Evolutionary conservation across 1,140 invertebrate species (phyloP), one percentile per base, ranked within the genome.

Genomic region (Helicoverpa armigera): DNA sequence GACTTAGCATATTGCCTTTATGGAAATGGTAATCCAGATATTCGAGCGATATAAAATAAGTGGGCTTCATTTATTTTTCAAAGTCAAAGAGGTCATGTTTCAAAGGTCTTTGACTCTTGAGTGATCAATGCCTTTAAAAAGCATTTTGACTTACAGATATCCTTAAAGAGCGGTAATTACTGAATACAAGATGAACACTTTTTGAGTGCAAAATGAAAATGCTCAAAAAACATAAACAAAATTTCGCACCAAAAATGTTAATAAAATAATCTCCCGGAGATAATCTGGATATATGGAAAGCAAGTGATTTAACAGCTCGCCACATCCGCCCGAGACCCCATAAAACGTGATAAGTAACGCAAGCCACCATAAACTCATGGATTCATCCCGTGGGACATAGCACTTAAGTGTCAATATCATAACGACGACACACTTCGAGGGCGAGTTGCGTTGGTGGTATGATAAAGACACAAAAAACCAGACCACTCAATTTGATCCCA

Each of bases 371-470:
- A 90, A 90, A 91, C 87, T 88, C 87, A 82, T 87, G 88, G 84
- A 84, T 79, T 86, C 85, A 87, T 87, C 76, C 83, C 81, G 82
- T 60, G 75, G 85, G 83, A 85, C 83, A 80, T 70, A 75, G 82
- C 76, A 85, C 85, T 88, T 85, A 84, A 90, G 85, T 83, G 87
- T 88, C 85, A 87, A 90, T 89, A 90, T 91, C 87, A 89, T 88
- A 88, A 85, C 82, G 65, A 72, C 67, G 80, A 76, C 61, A 72
- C 54, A 80, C 82, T 63, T 35, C 16, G 73, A 67, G 82, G 80
- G 83, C 72, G 53, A 77, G 70, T 82, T 80, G 83, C 88, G 89
- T 89, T 88, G 89, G 90, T 88, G 89, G 86, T 79, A 48, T 80
- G 87, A 89, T 91, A 87, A 90, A 85, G 88, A 61, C 18, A 23